These are phyloP conservation scores for Chrysochloris asiatica DNA, from an alignment of 2,113 vertebrate genomes.

Conservation along the genomic window DNA sequence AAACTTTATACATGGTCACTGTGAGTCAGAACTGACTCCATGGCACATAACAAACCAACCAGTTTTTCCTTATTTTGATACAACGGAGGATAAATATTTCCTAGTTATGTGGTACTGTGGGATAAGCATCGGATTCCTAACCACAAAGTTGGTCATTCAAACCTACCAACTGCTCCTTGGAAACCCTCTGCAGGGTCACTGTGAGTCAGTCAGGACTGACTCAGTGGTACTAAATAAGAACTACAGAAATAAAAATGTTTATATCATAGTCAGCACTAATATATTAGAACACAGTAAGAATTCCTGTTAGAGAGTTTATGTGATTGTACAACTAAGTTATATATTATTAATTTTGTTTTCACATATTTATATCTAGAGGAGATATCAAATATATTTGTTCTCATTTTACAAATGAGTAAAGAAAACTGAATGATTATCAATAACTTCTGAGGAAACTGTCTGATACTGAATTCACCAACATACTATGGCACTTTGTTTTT, in stretches of 20 bases:
- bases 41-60: no score
- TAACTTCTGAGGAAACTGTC: neutral
- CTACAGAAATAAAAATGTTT: constrained; percentile 13
- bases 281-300: constrained; percentile 14
- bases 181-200: no score
- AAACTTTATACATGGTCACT: no score
- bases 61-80: constrained; percentile 20
- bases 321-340: neutral
- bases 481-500: neutral
- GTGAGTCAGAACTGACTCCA: no score
- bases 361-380: neutral
- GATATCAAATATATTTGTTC: neutral
- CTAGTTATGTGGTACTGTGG: no score
- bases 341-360: neutral
- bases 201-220: no score
- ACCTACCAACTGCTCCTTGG: no score
- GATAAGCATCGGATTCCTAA: no score
- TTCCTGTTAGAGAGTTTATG: neutral
- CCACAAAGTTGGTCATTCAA: no score
- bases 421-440: constrained; percentile 24
- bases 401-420: neutral
- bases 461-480: neutral
- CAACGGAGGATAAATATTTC: constrained; percentile 39
- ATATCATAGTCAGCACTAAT: neutral
- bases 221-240: no score